Evolutionary conservation across 2,888 invertebrate genomes (phyloP), one percentile per base, ranked within the genome.

Genomic region (Amphimallon solstitiale): DNA sequence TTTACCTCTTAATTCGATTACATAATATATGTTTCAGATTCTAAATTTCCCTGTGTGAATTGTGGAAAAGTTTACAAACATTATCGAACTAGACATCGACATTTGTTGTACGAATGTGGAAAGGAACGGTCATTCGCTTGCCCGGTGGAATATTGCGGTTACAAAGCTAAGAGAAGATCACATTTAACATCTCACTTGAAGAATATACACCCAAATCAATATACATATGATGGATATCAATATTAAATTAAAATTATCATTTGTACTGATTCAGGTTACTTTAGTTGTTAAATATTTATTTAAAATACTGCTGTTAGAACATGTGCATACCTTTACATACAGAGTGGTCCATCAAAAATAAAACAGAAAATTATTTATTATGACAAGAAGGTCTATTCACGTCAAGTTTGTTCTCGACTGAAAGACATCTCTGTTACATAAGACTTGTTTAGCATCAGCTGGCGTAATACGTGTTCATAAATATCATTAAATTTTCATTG

Each of bases 51-150:
- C 14, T 64, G 64, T 14, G 19, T 17, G 15, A 48, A 38, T 23
- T 64, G 64, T 56, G 19, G 19, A 2, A 56, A 45, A n/a, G 12
- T 21, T 5, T 86, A 86, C 81, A 85, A 84, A 80, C 85, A 85
- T 72, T 84, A 84, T 78, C 84, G 84, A 79, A 85, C 85, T 79
- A 83, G 89, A 46, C 85, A 86, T 77, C 84, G 88, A 14, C 89
- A 89, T 80, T 85, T 86, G 72, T 86, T 87, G 81, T 87, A 86
- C 77, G 91, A 89, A 85, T 91, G 88, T 84, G 89, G 87, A 73
- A 70, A 68, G 43, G 62, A 56, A 40, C 72, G 70, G 21, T 40
- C 54, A 7, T 72, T 68, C 40, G 40, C 40, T 19, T 72, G 72
- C 48, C 43, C 48, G 9, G 43, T 65, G 14, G 43, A 49, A 10